Base-by-base conservation (phyloP, 1,140 invertebrate genomes). In the Pectinophora gossypiella region DNA sequence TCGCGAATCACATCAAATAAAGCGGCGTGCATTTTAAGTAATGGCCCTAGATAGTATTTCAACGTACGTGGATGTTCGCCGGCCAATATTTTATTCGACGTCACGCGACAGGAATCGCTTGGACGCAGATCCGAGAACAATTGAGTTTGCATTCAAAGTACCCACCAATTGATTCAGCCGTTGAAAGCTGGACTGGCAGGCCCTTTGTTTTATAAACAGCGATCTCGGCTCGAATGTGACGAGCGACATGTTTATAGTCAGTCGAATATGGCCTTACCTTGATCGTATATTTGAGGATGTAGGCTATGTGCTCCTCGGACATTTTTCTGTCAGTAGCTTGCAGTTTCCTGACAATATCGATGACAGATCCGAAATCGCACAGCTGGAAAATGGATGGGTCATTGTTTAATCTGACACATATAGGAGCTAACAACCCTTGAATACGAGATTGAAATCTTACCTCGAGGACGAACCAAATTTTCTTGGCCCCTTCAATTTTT, bases 391-490 rank as follows among this genome's bases (percentile, higher is more conserved):
- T 58, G 56, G 62, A 56, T 19, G 47, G 55, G 59, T 50, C 40
- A 59, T 59, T 56, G 35, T 40, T 40, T 10, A 18, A 45, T 56
- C 35, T 49, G 45, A 52, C 19, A 40, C n/a, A 48, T 40, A 48
- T 48, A 16, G 36, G 16, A 40, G 36, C 36, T 7, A 13, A 15
- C 1, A 15, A 40, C 12, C n/a, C 3, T 15, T 15, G 2, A 15
- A 40, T 16, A 40, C n/a, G n/a, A 48, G 7, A 21, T 38, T 12
- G 22, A n/a, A 3, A 62, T 67, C 88, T 90, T 87, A 97, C 95
- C 92, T 97, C 95, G 89, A 97, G 91, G 35, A 95, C 92, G 71
- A 98, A 94, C 96, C 96, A 98, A 43, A 98, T 90, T 76, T 96
- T 93, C 64, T 94, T 93, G 5, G 90, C 88, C 7, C 87, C 87